Conservation (phyloP, 2,797 vertebrate species). For the Tragopan temminckii region DNA sequence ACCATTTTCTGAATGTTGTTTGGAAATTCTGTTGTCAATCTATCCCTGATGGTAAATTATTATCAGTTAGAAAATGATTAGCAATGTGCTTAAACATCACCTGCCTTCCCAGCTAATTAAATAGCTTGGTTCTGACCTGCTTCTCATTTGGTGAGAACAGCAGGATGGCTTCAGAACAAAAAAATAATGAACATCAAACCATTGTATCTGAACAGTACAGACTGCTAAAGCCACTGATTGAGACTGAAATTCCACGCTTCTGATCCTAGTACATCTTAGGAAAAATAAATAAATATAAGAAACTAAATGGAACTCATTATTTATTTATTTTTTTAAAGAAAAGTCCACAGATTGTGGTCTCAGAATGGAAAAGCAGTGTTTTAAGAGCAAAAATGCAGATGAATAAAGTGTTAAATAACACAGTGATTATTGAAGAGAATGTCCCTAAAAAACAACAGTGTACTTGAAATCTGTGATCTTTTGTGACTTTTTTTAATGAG, state of each 20-base stretch:
- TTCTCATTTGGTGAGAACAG: constrained; percentile 51
- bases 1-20: neutral
- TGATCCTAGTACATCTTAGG: neutral
- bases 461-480: neutral
- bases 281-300: neutral
- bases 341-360: neutral
- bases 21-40: neutral
- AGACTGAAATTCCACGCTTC: neutral
- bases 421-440: neutral
- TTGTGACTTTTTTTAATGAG: neutral
- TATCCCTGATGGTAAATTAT: constrained; percentile 3
- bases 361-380: neutral
- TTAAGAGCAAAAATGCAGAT: neutral
- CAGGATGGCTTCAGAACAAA: constrained; percentile 52
- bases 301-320: neutral
- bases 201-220: neutral
- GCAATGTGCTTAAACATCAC: neutral
- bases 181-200: constrained; percentile 63
- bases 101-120: constrained; percentile 61
- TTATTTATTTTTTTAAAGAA: too few relatives aligned
- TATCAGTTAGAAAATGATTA: constrained; percentile 37
- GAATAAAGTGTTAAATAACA: neutral
- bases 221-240: neutral
- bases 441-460: neutral
- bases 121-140: constrained; percentile 49